Conservation (phyloP, 2,113 vertebrate genomes). For the Oriolus oriolus region DNA sequence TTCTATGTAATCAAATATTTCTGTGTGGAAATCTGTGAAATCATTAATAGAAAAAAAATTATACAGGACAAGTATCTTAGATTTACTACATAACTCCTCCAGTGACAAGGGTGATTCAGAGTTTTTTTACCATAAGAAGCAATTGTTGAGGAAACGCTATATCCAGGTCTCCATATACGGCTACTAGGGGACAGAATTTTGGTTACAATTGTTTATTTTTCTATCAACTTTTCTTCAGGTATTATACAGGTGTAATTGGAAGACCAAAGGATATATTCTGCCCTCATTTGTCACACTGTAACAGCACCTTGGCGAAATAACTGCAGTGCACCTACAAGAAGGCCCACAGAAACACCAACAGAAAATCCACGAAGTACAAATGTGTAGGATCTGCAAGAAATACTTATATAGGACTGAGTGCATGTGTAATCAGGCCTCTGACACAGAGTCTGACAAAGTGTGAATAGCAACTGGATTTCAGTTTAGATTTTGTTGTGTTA, state of each 20-base stretch:
- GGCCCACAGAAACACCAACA: background rate
- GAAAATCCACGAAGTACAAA: background rate
- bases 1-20: background rate
- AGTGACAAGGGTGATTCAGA: rapidly evolving
- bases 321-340: background rate
- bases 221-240: background rate
- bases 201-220: background rate
- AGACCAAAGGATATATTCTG: background rate
- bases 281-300: background rate
- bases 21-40: background rate
- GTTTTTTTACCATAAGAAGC: background rate
- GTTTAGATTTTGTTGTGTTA: background rate
- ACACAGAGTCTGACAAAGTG: background rate
- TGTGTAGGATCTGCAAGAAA: background rate
- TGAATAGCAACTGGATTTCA: background rate
- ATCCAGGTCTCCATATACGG: background rate
- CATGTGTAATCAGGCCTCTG: background rate
- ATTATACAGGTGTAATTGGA: background rate
- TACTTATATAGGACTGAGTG: background rate
- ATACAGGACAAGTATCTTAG: rapidly evolving
- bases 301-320: background rate
- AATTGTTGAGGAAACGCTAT: background rate
- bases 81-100: background rate
- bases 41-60: background rate
- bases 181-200: background rate